These are phyloP conservation scores for Cossypha polioptera DNA, from an alignment of 2,797 vertebrate species.

Conservation along the genomic window DNA sequence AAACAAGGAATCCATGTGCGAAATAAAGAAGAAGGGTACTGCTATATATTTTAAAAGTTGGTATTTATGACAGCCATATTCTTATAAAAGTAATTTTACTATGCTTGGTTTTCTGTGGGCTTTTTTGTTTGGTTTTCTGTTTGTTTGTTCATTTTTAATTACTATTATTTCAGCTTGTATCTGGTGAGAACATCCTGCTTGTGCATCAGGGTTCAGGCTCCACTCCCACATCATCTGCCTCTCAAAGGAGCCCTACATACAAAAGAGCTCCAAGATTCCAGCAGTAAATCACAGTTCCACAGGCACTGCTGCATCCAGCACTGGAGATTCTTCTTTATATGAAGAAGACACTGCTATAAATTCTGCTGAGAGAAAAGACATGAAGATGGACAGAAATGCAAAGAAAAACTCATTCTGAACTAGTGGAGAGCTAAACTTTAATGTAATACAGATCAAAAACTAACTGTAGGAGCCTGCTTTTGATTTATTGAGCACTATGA, in stretches of 20 bases:
- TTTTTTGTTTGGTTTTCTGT: not conserved
- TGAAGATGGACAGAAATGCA: constrained; percentile 11
- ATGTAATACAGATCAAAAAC: not conserved
- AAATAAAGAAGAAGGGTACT: not conserved
- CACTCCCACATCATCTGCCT: not conserved
- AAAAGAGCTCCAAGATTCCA: not conserved
- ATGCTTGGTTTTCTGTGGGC: not conserved
- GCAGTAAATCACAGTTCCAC: constrained; percentile 9
- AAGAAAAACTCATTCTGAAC: not conserved
- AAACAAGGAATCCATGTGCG: not conserved
- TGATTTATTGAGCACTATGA: not conserved
- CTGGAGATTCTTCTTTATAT: not conserved
- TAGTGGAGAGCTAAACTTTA: constrained; percentile 13
- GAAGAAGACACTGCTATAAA: constrained; percentile 4
- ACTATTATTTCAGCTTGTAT: not conserved
- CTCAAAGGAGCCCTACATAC: not conserved
- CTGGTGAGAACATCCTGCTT: not conserved
- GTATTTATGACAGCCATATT: not conserved
- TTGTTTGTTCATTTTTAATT: not conserved
- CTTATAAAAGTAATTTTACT: not conserved
- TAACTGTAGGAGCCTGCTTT: not conserved
- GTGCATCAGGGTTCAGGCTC: not conserved
- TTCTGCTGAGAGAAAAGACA: constrained; percentile 13
- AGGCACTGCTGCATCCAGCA: constrained; percentile 9
- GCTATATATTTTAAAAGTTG: not conserved